phyloP scores from a whole-genome alignment of 2,113 vertebrate genomes.

The Trinectes maculatus region DNA sequence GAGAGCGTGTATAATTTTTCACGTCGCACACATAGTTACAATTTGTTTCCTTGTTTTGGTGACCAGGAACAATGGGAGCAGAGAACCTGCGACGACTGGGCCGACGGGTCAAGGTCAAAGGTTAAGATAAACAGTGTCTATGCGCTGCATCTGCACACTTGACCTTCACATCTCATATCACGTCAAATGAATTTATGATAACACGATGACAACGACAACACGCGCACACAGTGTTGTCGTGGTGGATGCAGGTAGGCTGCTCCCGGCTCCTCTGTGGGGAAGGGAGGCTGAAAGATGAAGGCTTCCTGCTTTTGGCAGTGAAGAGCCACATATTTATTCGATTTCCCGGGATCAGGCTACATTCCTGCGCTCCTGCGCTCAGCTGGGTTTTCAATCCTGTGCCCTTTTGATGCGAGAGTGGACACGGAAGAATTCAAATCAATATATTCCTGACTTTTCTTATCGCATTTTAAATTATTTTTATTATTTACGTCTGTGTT shows the following conservation, averaged over 20 bases:
- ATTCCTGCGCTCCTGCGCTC: conserved; percentile 45
- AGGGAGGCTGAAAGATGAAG: conserved; percentile 65
- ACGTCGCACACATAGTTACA: too few relatives aligned
- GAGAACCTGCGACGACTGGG: neutral
- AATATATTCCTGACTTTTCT: too few relatives aligned
- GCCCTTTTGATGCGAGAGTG: conserved; percentile 43
- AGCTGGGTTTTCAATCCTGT: conserved; percentile 46
- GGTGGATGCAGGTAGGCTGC: too few relatives aligned
- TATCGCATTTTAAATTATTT: too few relatives aligned
- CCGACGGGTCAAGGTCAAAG: conserved; percentile 5
- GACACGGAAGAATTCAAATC: too few relatives aligned
- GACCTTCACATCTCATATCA: too few relatives aligned
- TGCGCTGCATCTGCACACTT: neutral
- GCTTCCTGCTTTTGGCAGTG: conserved; percentile 41
- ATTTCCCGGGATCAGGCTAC: conserved; percentile 56
- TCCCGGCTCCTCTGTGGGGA: conserved; percentile 43
- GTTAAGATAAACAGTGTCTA: conserved; percentile 9
- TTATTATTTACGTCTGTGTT: too few relatives aligned
- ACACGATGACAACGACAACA: too few relatives aligned
- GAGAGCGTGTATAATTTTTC: too few relatives aligned
- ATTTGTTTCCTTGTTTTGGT: too few relatives aligned
- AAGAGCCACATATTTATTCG: conserved; percentile 60
- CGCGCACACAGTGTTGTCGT: too few relatives aligned
- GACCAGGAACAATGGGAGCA: neutral
- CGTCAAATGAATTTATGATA: conserved; percentile 9